A percentile compares a stretch with the other conserved stretches of the same genome.
phyloP scores from a whole-genome alignment of 2,888 invertebrate species.

The Amphipyra berbera region DNA sequence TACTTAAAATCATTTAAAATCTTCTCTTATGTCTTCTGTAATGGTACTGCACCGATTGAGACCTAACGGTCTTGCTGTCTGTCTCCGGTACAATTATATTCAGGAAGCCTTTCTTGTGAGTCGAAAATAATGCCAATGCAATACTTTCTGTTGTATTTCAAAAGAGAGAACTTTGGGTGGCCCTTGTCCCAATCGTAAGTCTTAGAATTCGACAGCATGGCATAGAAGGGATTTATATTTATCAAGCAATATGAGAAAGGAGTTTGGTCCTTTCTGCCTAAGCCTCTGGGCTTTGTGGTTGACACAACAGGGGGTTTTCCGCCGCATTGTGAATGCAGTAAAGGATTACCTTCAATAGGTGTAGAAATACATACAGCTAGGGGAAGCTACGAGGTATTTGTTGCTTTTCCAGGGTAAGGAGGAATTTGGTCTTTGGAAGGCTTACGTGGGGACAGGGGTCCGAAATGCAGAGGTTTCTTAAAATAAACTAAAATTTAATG shows the following conservation, averaged over 20 bases:
- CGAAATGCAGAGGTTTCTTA: neutral
- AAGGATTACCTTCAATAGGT: conserved; percentile 43
- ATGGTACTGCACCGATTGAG: too few relatives aligned
- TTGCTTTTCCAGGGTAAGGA: conserved; percentile 16
- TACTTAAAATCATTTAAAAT: too few relatives aligned
- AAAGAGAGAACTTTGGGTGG: too few relatives aligned
- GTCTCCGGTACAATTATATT: too few relatives aligned
- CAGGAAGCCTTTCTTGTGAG: too few relatives aligned
- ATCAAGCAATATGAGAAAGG: conserved; percentile 6
- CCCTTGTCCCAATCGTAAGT: too few relatives aligned
- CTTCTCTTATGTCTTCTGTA: too few relatives aligned
- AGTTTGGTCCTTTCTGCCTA: conserved; percentile 11
- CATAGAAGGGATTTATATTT: too few relatives aligned
- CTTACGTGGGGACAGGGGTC: conserved; percentile 17
- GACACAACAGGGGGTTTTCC: conserved; percentile 13
- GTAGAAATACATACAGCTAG: conserved; percentile 36
- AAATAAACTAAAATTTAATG: neutral
- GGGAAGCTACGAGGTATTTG: conserved; percentile 40
- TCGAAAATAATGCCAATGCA: too few relatives aligned
- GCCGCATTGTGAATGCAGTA: conserved; percentile 34
- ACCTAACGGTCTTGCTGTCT: too few relatives aligned
- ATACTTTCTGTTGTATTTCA: too few relatives aligned
- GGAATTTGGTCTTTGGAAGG: conserved; percentile 14
- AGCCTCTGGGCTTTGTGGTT: conserved; percentile 22
- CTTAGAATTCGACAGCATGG: too few relatives aligned